A percentile compares a stretch with the other conserved stretches of the same genome.
phyloP scores from a whole-genome alignment of 2,113 vertebrate genomes.

The Micromys minutus region DNA sequence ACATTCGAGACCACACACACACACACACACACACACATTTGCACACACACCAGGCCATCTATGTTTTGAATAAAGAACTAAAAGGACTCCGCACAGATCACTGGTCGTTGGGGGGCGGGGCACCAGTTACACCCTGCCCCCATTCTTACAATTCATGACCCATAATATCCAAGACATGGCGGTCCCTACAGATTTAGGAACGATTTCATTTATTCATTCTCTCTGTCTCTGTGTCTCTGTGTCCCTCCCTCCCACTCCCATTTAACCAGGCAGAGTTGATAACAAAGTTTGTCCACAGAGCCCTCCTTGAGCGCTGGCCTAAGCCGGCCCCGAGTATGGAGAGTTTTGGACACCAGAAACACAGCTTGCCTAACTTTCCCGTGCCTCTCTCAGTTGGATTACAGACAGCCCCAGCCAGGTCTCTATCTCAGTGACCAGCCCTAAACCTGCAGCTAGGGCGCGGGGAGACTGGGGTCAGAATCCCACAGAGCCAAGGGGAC shows the following conservation, averaged over 20 bases:
- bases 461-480: neutral
- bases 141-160: neutral
- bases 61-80: neutral
- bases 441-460: accelerated
- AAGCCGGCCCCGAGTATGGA: accelerated
- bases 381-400: neutral
- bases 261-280: neutral
- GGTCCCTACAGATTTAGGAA: neutral
- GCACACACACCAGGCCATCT: neutral
- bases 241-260: too few relatives aligned
- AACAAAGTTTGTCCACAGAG: neutral
- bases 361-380: neutral
- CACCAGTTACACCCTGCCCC: neutral
- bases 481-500: neutral
- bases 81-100: neutral
- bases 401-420: too few relatives aligned
- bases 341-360: neutral
- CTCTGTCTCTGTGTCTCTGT: too few relatives aligned
- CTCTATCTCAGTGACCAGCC: neutral
- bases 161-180: neutral
- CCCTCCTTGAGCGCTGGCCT: neutral
- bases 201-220: neutral
- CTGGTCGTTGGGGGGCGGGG: too few relatives aligned
- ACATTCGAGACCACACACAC: too few relatives aligned
- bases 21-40: neutral